Evolutionary conservation across 2,888 invertebrate genomes (phyloP).

Genomic region (Mellilla xanthometata): DNA sequence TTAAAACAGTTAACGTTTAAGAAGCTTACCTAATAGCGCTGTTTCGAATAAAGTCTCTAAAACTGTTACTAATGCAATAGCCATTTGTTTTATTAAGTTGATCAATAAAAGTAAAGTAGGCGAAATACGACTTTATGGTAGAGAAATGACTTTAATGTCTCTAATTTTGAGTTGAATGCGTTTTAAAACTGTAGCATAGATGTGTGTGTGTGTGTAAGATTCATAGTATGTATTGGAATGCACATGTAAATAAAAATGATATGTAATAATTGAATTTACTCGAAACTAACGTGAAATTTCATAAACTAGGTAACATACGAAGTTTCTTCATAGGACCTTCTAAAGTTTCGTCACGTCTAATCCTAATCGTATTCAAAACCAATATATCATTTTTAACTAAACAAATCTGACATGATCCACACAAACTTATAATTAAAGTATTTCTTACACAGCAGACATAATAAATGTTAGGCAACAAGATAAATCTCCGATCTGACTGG

Average conservation of each 20-base stretch:
- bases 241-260: no score
- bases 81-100: constrained; percentile 14
- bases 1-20: constrained; percentile 7
- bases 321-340: neutral
- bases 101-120: constrained; percentile 12
- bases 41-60: constrained; percentile 1
- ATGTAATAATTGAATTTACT: no score
- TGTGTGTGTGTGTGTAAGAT: no score
- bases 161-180: neutral
- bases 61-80: constrained; percentile 1
- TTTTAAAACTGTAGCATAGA: no score
- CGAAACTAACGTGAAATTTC: no score
- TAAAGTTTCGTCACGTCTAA: constrained; percentile 3
- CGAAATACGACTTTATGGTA: neutral
- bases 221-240: no score
- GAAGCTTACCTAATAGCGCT: constrained; percentile 1
- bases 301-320: no score
- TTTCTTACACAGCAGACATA: constrained; percentile 9
- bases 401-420: constrained; percentile 18
- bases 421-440: constrained; percentile 16
- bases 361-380: neutral
- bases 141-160: constrained; percentile 4
- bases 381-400: constrained; percentile 17
- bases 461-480: constrained; percentile 15
- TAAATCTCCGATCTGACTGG: constrained; percentile 24